Conservation (phyloP, 2,888 invertebrate species). For the Agrochola lota region DNA sequence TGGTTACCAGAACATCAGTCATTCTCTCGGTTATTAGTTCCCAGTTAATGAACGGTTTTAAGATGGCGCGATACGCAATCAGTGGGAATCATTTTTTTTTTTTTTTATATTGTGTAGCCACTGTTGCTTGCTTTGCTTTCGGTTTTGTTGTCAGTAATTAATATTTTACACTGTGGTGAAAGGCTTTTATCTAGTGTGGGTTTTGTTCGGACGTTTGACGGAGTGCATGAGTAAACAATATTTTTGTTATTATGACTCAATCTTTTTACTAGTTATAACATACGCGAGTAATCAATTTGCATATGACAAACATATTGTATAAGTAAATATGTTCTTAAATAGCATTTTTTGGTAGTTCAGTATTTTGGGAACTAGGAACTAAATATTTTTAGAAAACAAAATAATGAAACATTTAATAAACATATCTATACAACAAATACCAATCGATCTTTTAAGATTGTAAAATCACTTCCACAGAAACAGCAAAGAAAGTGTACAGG, state of each 20-base stretch:
- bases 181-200: constrained; percentile 2
- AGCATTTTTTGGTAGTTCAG: no score
- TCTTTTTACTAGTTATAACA: background rate
- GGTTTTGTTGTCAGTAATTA: constrained; percentile 36
- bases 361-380: no score
- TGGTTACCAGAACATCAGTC: constrained; percentile 61
- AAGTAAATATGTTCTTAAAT: no score
- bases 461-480: constrained; percentile 3
- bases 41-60: constrained; percentile 69
- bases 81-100: constrained; percentile 40
- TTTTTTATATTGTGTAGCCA: constrained; percentile 9
- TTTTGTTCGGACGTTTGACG: background rate
- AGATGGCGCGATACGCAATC: constrained; percentile 61
- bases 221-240: background rate
- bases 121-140: constrained; percentile 42
- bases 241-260: background rate
- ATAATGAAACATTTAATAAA: no score
- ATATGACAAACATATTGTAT: no score
- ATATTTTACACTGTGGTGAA: constrained; percentile 29
- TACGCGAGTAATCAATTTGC: no score
- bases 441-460: background rate
- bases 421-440: background rate
- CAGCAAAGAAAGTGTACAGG: constrained; percentile 25
- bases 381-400: background rate
- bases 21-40: constrained; percentile 70